Conservation (phyloP, 2,888 invertebrate species). For the Oithona nana region DNA sequence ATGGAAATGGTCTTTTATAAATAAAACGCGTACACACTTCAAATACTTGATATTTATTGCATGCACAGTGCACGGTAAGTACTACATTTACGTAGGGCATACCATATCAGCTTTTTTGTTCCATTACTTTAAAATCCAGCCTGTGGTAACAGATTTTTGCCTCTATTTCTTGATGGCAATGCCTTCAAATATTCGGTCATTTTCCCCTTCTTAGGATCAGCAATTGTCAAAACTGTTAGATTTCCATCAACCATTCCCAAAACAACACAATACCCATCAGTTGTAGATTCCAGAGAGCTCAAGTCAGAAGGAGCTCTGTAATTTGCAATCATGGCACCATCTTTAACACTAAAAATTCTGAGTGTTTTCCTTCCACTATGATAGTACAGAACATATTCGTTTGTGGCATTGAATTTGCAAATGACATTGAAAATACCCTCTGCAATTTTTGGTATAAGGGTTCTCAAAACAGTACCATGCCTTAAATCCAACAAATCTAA, state of each 20-base stretch:
- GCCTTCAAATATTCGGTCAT: conserved; percentile 34
- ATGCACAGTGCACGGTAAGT: too few relatives aligned
- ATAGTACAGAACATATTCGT: conserved; percentile 88
- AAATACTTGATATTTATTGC: too few relatives aligned
- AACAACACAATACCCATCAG: conserved; percentile 48
- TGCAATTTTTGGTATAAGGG: conserved; percentile 78
- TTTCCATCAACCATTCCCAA: conserved; percentile 85
- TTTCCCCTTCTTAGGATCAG: conserved; percentile 45
- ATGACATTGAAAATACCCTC: conserved; percentile 94
- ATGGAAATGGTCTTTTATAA: too few relatives aligned
- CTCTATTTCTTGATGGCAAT: conserved; percentile 50
- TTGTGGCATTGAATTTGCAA: conserved; percentile 77
- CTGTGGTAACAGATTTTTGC: neutral
- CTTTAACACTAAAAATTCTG: conserved; percentile 70
- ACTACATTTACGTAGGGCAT: too few relatives aligned
- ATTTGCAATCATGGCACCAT: conserved; percentile 79
- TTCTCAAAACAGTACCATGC: conserved; percentile 66
- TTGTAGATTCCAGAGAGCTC: conserved; percentile 64
- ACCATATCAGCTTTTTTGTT: too few relatives aligned
- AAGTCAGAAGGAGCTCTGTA: conserved; percentile 75
- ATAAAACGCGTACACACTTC: too few relatives aligned
- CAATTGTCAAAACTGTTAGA: conserved; percentile 65
- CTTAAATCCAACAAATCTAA: conserved; percentile 78
- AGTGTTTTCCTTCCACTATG: conserved; percentile 87
- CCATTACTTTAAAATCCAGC: neutral